Percentiles rank a stretch among this genome's conserved stretches.
Conservation (phyloP, 2,113 vertebrate genomes). For the Alosa alosa region DNA sequence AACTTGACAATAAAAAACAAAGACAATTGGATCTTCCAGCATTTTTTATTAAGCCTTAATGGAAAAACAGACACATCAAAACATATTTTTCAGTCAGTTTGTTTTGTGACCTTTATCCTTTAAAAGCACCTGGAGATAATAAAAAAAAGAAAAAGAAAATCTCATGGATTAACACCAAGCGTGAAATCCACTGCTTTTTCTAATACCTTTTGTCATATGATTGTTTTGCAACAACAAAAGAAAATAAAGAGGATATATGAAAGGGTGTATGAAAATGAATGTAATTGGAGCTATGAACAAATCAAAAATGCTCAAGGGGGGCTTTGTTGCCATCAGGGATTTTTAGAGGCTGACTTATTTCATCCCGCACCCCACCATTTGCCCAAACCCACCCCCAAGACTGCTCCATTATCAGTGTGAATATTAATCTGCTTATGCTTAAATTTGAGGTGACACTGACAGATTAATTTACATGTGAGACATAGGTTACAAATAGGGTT, state of each 20-base stretch:
- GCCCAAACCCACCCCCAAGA: not conserved
- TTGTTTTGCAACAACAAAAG: constrained; percentile 17
- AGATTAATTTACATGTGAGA: not conserved
- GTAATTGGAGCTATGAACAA: not conserved
- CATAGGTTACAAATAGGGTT: not conserved
- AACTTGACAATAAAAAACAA: not conserved
- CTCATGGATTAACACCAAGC: not conserved
- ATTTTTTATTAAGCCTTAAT: not conserved
- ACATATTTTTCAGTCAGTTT: not conserved
- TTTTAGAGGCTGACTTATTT: not conserved
- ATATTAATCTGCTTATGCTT: not conserved
- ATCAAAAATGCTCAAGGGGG: not conserved
- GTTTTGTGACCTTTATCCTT: not conserved
- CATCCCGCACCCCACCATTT: not conserved
- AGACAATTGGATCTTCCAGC: not conserved
- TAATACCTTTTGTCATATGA: constrained; percentile 23
- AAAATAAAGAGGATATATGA: constrained; percentile 6
- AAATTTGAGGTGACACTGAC: not conserved
- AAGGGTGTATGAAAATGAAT: not conserved
- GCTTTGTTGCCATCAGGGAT: not conserved
- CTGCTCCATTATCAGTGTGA: not conserved
- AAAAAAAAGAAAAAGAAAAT: not conserved
- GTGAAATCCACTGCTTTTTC: not conserved
- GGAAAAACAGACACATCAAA: not conserved
- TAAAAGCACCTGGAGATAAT: constrained; percentile 16